phyloP scores from a whole-genome alignment of 2,888 invertebrate species.

The Melipona beecheii region DNA sequence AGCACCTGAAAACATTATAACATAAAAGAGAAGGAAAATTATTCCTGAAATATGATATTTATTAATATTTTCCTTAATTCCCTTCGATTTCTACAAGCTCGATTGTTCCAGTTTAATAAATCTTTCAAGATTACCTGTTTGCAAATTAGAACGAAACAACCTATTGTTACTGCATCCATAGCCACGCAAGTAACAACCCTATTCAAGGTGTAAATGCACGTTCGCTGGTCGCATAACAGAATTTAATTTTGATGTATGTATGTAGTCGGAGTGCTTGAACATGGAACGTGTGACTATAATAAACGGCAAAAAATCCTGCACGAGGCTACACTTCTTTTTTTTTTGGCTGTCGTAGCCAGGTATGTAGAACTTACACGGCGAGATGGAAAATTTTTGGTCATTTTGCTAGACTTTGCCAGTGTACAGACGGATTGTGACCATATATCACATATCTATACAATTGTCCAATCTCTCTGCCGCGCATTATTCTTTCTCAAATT shows the following conservation, averaged over 20 bases:
- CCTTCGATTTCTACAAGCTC: neutral
- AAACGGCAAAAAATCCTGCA: constrained; percentile 25
- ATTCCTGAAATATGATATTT: neutral
- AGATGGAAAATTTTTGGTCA: constrained; percentile 11
- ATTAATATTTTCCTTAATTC: neutral
- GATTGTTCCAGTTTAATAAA: neutral
- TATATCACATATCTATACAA: neutral
- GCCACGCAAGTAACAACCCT: neutral
- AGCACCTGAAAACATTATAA: neutral
- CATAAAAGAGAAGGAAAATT: neutral
- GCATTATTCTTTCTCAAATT: neutral
- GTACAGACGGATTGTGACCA: neutral
- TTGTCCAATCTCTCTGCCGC: neutral
- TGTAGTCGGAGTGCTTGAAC: constrained; percentile 34
- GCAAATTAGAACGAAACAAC: neutral
- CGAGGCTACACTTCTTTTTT: neutral
- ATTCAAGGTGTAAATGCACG: constrained; percentile 3
- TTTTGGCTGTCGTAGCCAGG: neutral
- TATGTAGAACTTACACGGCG: constrained; percentile 10
- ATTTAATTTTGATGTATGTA: constrained; percentile 51
- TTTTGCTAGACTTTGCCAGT: neutral
- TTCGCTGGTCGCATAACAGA: constrained; percentile 40
- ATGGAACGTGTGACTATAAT: constrained; percentile 4
- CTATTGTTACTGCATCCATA: neutral
- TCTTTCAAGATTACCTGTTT: neutral